phyloP scores from a whole-genome alignment of 2,888 invertebrate genomes.

The Zootermopsis nevadensis region DNA sequence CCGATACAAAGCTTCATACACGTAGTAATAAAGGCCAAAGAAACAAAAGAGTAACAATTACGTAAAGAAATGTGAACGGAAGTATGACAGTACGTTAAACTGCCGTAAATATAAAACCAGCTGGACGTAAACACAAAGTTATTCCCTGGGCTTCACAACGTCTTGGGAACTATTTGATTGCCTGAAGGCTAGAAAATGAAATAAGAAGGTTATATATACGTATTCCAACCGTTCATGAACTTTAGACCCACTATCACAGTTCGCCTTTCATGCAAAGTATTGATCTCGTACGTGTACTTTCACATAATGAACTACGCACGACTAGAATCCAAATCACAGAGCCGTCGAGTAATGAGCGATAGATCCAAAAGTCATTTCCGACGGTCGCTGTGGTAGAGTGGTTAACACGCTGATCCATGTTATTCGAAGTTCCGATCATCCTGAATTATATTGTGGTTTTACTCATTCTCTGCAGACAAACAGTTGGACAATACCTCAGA shows the following conservation, averaged over 20 bases:
- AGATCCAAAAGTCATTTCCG: too few species aligned
- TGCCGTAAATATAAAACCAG: background rate
- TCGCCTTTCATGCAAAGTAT: background rate
- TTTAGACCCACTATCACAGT: background rate
- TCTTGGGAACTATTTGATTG: slow-evolving; percentile 1
- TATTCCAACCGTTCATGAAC: background rate
- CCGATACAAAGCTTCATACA: background rate
- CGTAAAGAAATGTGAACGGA: background rate
- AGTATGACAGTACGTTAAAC: background rate
- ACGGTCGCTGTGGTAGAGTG: too few species aligned
- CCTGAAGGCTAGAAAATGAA: background rate
- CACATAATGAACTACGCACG: background rate
- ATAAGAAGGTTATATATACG: background rate
- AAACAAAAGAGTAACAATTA: background rate
- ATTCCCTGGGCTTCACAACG: background rate
- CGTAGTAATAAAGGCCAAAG: background rate
- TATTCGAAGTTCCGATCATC: too few species aligned
- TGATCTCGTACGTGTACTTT: background rate
- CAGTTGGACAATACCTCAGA: too few species aligned
- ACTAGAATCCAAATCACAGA: background rate
- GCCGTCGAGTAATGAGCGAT: too few species aligned
- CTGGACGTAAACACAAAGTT: background rate
- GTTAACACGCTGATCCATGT: too few species aligned
- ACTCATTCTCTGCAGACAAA: too few species aligned
- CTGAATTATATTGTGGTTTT: too few species aligned